These are phyloP conservation scores for Drosophila nannoptera DNA, from an alignment of 1,140 invertebrate species.

Conservation along the genomic window DNA sequence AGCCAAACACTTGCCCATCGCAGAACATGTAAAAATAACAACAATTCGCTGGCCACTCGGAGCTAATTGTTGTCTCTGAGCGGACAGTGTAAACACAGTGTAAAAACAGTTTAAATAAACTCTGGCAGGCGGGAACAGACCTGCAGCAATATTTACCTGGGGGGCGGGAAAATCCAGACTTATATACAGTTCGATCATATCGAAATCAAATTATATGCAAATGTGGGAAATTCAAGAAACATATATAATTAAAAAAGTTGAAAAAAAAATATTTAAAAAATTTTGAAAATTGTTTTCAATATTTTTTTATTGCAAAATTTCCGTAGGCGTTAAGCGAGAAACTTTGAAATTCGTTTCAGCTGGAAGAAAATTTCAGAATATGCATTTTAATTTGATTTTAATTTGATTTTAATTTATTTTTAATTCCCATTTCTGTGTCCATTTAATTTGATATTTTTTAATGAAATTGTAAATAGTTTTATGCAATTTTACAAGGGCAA, in stretches of 20 bases:
- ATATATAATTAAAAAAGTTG: too few species aligned
- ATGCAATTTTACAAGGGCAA: not conserved
- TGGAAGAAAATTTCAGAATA: not conserved
- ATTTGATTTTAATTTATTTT: not conserved
- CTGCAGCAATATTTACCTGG: not conserved
- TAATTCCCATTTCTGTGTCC: too few species aligned
- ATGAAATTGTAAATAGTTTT: not conserved
- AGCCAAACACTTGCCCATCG: slow-evolving; percentile 18
- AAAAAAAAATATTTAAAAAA: not conserved
- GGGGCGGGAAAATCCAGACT: too few species aligned
- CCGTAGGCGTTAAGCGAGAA: too few species aligned
- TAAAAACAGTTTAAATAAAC: slow-evolving; percentile 15
- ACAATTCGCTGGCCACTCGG: slow-evolving; percentile 6
- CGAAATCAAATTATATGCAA: not conserved
- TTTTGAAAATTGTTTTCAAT: too few species aligned
- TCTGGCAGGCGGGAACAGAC: not conserved
- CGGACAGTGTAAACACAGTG: not conserved
- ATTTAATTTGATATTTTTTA: not conserved
- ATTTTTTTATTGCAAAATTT: too few species aligned
- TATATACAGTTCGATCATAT: not conserved
- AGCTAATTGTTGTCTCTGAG: slow-evolving; percentile 1
- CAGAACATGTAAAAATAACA: slow-evolving; percentile 7
- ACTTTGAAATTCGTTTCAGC: too few species aligned
- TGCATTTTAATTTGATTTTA: not conserved
- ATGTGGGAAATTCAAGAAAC: too few species aligned